Conservation (phyloP, 1,140 invertebrate species). For the Cydia splendana region DNA sequence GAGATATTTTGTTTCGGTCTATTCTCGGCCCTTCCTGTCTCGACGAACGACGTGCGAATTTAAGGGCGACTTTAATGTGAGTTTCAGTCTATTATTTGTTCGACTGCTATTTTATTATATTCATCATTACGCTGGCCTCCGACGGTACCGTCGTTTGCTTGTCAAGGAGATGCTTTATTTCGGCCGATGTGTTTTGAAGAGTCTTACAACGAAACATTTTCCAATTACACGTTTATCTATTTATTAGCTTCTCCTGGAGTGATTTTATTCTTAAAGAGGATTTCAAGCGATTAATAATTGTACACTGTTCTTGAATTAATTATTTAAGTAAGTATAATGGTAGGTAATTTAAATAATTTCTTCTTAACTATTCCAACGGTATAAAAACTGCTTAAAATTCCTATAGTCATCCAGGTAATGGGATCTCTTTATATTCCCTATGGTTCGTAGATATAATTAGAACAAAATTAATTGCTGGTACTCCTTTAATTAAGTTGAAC, state of each 20-base stretch:
- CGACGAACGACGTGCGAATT: constrained; percentile 69
- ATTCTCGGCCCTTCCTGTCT: constrained; percentile 74
- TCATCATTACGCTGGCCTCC: constrained; percentile 6
- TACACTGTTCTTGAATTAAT: not conserved
- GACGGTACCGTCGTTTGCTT: constrained; percentile 24
- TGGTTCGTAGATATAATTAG: too few species aligned
- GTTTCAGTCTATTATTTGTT: constrained; percentile 37
- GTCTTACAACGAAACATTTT: constrained; percentile 15
- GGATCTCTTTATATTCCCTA: not conserved
- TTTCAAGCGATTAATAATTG: not conserved
- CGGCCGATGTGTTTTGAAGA: not conserved
- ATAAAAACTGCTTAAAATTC: not conserved
- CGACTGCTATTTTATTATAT: constrained; percentile 27
- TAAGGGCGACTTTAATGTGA: constrained; percentile 58
- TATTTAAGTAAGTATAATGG: too few species aligned
- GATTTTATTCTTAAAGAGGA: not conserved
- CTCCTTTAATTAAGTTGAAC: too few species aligned
- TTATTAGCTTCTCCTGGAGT: not conserved
- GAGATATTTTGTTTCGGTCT: constrained; percentile 72
- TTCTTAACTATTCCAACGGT: not conserved
- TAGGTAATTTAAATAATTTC: too few species aligned
- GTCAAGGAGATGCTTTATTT: constrained; percentile 24
- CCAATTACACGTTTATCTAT: not conserved
- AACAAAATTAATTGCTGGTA: too few species aligned
- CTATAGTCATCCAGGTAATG: not conserved